Base-by-base conservation (phyloP, 2,888 invertebrate genomes). In the Lampropteryx suffumata region DNA sequence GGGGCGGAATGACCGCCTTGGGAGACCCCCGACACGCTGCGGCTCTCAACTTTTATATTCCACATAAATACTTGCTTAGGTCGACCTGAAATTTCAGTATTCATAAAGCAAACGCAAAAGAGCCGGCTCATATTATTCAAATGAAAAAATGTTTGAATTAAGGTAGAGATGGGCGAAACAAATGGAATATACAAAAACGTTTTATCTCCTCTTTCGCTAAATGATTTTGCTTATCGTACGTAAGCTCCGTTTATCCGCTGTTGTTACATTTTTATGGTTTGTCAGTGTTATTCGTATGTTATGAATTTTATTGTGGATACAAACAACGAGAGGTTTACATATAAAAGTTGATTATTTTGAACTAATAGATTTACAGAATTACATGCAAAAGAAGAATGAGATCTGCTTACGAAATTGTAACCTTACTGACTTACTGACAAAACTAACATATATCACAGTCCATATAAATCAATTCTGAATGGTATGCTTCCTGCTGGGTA, bases 1-100 rank as follows among this genome's bases (percentile, higher is more conserved):
- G 80, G 74, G 72, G 61, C 70, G 65, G 62, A 88, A 86, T 84
- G 82, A 81, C 80, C 79, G 80, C 61, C 81, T 42, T 51, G 87
- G 83, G 87, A 82, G 51, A 56, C 32, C 13, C 34, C 49, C 50
- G 40, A 36, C 48, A 62, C 67, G 73, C 68, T 67, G 73, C 68
- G 73, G 69, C 65, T 72, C 67, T 70, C 68, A 65, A 73, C 64
- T 77, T 75, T 77, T 78, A 78, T 76, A 74, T 64, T 69, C 72
- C 67, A 65, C 75, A 66, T 67, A 66, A 65, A 65, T 66, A 67
- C 63, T 51, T 58, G 51, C 59, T 47, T 61, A 58, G 57, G 62
- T 44, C 53, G 41, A 50, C 50, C 47, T 47, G 7, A 39, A 48
- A 44, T 50, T 58, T 51, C 47, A 50, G 51, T 51, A 54, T 57